Evolutionary conservation across 2,113 vertebrate species (phyloP).

Genomic region (Fulica atra): DNA sequence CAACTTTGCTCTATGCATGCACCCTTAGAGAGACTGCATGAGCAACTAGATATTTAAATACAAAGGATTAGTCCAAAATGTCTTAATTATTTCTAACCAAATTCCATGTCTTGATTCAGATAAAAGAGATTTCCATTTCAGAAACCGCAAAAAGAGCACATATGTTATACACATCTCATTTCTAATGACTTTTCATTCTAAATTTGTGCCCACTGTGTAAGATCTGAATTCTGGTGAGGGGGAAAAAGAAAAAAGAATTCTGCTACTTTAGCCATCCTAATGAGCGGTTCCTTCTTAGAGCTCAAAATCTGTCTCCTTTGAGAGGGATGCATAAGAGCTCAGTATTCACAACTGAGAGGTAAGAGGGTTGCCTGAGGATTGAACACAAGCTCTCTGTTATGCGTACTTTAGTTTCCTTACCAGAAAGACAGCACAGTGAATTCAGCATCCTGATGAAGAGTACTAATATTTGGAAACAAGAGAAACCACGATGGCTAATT

Average conservation of each 20-base stretch:
- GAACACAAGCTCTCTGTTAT: background rate
- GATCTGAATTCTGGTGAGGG: background rate
- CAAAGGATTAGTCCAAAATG: constrained; percentile 35
- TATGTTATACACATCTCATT: constrained; percentile 23
- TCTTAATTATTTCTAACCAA: constrained; percentile 47
- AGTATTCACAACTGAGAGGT: background rate
- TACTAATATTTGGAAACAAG: background rate
- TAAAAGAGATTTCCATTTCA: constrained; percentile 49
- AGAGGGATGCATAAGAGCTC: background rate
- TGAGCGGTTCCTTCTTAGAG: background rate
- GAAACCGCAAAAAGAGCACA: constrained; percentile 25
- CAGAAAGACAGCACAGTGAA: background rate
- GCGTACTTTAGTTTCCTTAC: background rate
- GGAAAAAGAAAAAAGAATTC: background rate
- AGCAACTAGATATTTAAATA: constrained; percentile 52
- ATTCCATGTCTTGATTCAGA: constrained; percentile 47
- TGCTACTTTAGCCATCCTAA: background rate
- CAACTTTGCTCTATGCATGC: constrained; percentile 58
- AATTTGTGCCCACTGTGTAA: constrained; percentile 25
- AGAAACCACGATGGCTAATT: background rate
- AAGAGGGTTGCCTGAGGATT: background rate
- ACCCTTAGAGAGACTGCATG: constrained; percentile 65
- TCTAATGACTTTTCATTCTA: constrained; percentile 22
- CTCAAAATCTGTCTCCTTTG: background rate
- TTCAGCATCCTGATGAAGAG: background rate